Evolutionary conservation across 2,888 invertebrate species (phyloP).

Genomic region (Drosophila rellima): DNA sequence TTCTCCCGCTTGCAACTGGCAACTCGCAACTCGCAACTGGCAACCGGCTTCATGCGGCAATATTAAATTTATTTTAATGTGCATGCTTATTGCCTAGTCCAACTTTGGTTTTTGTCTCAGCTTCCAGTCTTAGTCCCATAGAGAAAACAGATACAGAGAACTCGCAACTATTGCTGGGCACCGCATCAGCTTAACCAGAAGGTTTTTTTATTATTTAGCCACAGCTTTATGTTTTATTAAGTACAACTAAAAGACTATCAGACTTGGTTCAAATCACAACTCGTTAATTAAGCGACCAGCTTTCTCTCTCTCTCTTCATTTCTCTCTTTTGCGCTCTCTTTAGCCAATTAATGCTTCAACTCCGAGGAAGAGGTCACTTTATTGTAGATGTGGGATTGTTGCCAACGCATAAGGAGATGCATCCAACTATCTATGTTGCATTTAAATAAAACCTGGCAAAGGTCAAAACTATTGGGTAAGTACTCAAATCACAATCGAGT

Average conservation of each 20-base stretch:
- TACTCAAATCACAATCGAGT: conserved; percentile 13
- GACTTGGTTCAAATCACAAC: conserved; percentile 6
- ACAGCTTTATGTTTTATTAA: conserved; percentile 43
- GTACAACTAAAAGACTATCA: conserved; percentile 7
- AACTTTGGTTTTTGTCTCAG: conserved; percentile 12
- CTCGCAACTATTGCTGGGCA: conserved; percentile 33
- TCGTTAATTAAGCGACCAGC: conserved; percentile 24
- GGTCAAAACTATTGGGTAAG: conserved; percentile 40
- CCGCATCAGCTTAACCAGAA: conserved; percentile 30
- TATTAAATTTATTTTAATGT: conserved; percentile 80
- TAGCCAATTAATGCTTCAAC: background rate
- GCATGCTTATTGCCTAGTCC: conserved; percentile 31
- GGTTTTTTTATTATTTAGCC: conserved; percentile 25
- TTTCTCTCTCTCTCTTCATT: background rate
- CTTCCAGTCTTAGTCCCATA: conserved; percentile 30
- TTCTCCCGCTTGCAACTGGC: conserved; percentile 23
- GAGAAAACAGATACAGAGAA: background rate
- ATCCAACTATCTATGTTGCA: background rate
- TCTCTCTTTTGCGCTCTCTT: background rate
- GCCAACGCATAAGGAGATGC: conserved; percentile 1
- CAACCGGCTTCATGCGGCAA: conserved; percentile 63
- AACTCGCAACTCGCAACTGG: conserved; percentile 17
- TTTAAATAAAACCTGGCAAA: conserved; percentile 48
- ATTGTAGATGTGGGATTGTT: conserved; percentile 10
- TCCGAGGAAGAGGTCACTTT: conserved; percentile 13